phyloP scores from a whole-genome alignment of 1,140 invertebrate species.

The Procambarus clarkii region DNA sequence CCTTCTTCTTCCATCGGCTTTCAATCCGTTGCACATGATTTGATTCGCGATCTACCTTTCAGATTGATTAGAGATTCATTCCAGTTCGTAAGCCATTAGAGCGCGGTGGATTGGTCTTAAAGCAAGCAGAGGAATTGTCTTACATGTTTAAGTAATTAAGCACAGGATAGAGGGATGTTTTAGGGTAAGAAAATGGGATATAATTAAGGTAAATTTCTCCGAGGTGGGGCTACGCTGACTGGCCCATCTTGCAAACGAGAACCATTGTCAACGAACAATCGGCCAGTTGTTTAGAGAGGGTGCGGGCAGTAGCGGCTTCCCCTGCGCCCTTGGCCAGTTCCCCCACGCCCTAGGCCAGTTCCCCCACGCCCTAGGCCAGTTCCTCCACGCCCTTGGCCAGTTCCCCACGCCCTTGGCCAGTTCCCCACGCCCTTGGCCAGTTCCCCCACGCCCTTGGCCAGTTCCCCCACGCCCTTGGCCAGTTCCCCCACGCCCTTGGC shows the following conservation, averaged over 20 bases:
- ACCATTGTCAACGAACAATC: slow-evolving; percentile 64
- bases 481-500: too few relatives aligned
- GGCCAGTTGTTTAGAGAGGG: slow-evolving; percentile 68
- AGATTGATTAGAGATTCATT: background rate
- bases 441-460: too few relatives aligned
- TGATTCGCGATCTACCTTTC: background rate
- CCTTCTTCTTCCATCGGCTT: slow-evolving; percentile 13
- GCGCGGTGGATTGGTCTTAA: background rate
- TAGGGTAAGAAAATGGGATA: slow-evolving; percentile 6
- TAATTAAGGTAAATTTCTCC: slow-evolving; percentile 52
- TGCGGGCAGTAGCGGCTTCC: slow-evolving; percentile 56
- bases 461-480: too few relatives aligned
- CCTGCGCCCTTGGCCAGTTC: too few relatives aligned
- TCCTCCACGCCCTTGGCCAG: too few relatives aligned
- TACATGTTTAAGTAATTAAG: too few relatives aligned
- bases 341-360: too few relatives aligned
- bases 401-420: too few relatives aligned
- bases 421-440: too few relatives aligned
- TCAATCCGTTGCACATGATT: slow-evolving; percentile 43
- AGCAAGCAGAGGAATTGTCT: background rate
- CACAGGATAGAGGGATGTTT: background rate
- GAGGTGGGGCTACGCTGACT: slow-evolving; percentile 17
- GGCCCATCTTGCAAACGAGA: slow-evolving; percentile 61
- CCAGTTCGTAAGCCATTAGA: background rate
- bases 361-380: too few relatives aligned